phyloP scores from a whole-genome alignment of 2,888 invertebrate species.

The Ophion ventricosus region DNA sequence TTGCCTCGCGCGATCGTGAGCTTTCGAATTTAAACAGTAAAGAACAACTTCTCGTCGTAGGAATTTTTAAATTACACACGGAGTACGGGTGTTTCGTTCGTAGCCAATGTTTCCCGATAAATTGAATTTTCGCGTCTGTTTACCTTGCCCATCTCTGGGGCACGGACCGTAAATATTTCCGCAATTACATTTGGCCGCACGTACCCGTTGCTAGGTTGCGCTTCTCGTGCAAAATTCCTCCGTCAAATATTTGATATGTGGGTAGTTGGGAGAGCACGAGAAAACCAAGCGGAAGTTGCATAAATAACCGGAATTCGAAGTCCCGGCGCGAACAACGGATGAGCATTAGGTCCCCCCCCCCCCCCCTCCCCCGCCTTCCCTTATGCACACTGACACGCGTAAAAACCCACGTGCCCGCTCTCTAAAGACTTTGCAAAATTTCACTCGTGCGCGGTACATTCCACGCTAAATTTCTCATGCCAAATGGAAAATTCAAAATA shows the following conservation, averaged over 20 bases:
- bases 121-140: constrained; percentile 14
- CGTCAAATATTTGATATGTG: constrained; percentile 55
- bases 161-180: constrained; percentile 28
- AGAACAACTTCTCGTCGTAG: neutral
- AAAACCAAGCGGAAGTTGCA: constrained; percentile 1
- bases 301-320: constrained; percentile 51
- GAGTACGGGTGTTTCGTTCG: neutral
- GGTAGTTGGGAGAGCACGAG: neutral
- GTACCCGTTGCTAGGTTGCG: neutral
- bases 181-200: constrained; percentile 36
- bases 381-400: neutral
- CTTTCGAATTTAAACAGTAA: neutral
- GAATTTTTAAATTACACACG: neutral
- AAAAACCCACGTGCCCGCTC: neutral
- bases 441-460: constrained; percentile 11
- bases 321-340: constrained; percentile 9
- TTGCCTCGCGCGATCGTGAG: neutral
- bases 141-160: neutral
- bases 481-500: constrained; percentile 56
- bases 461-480: constrained; percentile 22
- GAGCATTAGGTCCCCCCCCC: constrained; percentile 14
- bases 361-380: neutral
- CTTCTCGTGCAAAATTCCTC: constrained; percentile 37
- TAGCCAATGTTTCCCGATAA: neutral
- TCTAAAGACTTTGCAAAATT: constrained; percentile 30